These are phyloP conservation scores for Gopherus evgoodei DNA, from an alignment of 2,113 vertebrate genomes.

Conservation along the genomic window DNA sequence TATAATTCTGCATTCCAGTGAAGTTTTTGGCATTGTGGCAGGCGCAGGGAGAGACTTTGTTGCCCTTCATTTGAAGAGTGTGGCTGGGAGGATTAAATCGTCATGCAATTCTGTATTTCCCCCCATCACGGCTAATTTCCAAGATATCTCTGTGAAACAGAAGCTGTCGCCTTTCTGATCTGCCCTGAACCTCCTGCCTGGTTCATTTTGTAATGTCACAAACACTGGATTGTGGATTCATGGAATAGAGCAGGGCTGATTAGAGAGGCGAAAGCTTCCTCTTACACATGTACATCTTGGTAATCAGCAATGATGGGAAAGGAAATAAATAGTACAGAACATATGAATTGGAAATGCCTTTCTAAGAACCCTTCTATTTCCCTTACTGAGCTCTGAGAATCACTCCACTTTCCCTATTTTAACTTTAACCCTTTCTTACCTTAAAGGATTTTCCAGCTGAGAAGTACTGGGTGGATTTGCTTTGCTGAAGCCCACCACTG, in stretches of 20 bases:
- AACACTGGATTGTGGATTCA: slow-evolving; percentile 44
- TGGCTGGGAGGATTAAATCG: background rate
- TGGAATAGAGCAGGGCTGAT: slow-evolving; percentile 40
- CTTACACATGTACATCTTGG: slow-evolving; percentile 23
- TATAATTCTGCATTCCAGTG: background rate
- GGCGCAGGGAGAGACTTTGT: background rate
- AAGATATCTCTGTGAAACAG: slow-evolving; percentile 45
- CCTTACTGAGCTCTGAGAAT: slow-evolving; percentile 2
- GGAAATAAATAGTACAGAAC: slow-evolving; percentile 52
- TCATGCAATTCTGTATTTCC: background rate
- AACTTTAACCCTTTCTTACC: slow-evolving; percentile 3
- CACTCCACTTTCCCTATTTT: background rate
- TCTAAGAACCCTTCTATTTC: slow-evolving; percentile 47
- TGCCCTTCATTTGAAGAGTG: background rate
- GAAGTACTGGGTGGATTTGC: background rate
- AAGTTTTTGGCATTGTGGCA: background rate
- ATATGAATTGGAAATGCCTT: slow-evolving; percentile 45
- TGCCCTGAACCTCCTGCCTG: slow-evolving; percentile 46
- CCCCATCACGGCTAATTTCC: slow-evolving; percentile 24
- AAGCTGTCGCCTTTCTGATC: slow-evolving; percentile 53
- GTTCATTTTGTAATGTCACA: slow-evolving; percentile 57
- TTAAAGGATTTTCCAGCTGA: background rate
- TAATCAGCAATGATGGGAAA: slow-evolving; percentile 50
- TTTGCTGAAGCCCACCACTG: background rate
- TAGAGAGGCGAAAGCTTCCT: slow-evolving; percentile 41